These are phyloP conservation scores for Acropora tenuis DNA, from an alignment of 64 coral and sea anemone species.

Conservation along the genomic window DNA sequence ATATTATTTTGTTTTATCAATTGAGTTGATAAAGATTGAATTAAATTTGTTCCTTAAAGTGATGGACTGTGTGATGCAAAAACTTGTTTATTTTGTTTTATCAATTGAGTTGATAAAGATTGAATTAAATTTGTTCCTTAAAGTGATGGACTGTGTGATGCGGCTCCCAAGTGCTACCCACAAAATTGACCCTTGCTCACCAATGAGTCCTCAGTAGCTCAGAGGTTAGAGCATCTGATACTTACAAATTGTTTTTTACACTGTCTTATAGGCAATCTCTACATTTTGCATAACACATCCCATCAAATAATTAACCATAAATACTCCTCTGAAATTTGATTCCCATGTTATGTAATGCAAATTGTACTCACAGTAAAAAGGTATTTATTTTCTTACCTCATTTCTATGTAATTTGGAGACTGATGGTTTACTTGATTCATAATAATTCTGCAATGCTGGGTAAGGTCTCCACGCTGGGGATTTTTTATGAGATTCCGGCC, in stretches of 20 bases:
- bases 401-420: conserved; percentile 18
- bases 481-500: too few relatives aligned
- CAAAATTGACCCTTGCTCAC: too few relatives aligned
- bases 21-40: conserved; percentile 12
- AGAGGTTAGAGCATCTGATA: neutral
- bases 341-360: neutral
- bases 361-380: conserved; percentile 18
- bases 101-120: conserved; percentile 1
- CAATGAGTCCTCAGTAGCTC: too few relatives aligned
- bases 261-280: conserved; percentile 4
- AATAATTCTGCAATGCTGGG: conserved; percentile 11
- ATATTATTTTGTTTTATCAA: neutral
- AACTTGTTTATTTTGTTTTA: conserved; percentile 8
- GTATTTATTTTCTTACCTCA: conserved; percentile 14
- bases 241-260: conserved; percentile 5
- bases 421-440: conserved; percentile 14
- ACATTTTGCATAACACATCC: conserved; percentile 1
- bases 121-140: neutral
- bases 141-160: too few relatives aligned
- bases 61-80: neutral
- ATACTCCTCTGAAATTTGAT: neutral
- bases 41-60: neutral
- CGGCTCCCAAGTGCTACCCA: too few relatives aligned
- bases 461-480: too few relatives aligned
- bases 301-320: conserved; percentile 4